Evolutionary conservation across 2,797 vertebrate genomes (phyloP).

Genomic region (Diceros bicornis): DNA sequence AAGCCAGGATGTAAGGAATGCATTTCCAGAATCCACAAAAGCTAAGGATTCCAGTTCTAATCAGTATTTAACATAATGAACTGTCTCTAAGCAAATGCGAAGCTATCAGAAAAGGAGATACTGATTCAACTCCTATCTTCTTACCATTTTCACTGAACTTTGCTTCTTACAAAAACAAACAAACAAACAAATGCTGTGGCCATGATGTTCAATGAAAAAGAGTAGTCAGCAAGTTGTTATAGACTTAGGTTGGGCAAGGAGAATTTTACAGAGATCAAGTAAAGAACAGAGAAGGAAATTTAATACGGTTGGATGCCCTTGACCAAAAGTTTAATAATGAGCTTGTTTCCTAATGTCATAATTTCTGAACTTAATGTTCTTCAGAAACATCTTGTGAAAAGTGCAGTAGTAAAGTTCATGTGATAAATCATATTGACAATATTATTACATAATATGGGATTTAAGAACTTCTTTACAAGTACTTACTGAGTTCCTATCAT

Average conservation of each 20-base stretch:
- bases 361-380: slow-evolving; percentile 58
- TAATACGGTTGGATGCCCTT: slow-evolving; percentile 8
- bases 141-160: slow-evolving; percentile 57
- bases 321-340: slow-evolving; percentile 66
- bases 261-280: slow-evolving; percentile 59
- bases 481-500: neutral
- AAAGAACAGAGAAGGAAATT: slow-evolving; percentile 60
- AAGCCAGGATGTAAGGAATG: slow-evolving; percentile 67
- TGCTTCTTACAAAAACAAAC: neutral
- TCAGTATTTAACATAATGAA: slow-evolving; percentile 51
- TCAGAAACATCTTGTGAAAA: slow-evolving; percentile 53
- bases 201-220: slow-evolving; percentile 53
- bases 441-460: slow-evolving; percentile 12
- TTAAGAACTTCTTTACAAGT: slow-evolving; percentile 32
- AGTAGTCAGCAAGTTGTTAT: slow-evolving; percentile 32
- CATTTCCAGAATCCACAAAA: slow-evolving; percentile 64
- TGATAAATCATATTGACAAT: slow-evolving; percentile 48
- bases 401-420: slow-evolving; percentile 36
- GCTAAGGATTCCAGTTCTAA: slow-evolving; percentile 56
- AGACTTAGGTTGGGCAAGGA: neutral
- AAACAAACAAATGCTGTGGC: slow-evolving; percentile 5
- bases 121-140: neutral
- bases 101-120: slow-evolving; percentile 57
- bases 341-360: slow-evolving; percentile 39
- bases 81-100: slow-evolving; percentile 37